Base-by-base conservation (phyloP, 2,113 vertebrate species). In the Lichenostomus cassidix region DNA sequence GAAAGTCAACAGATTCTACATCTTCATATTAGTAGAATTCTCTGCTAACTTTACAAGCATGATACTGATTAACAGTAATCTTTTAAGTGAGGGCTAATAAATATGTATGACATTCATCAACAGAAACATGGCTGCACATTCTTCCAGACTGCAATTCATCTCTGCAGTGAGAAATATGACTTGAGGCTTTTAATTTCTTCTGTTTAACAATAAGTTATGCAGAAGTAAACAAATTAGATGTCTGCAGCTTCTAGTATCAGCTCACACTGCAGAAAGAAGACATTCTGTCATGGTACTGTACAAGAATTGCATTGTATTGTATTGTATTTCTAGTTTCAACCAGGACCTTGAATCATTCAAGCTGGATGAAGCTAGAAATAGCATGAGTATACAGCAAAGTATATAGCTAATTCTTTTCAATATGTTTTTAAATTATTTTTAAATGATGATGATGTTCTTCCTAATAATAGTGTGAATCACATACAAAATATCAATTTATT, bases 131-230 rank as follows among this genome's bases (percentile, higher is more conserved):
- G 47, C 9, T 77, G 44, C 35, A 41, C 19, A 47, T 86, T 68
- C 35, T 87, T 81, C 22, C 25, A 71, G 68, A 74, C 20, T 88
- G 37, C 31, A 88, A 11, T 71, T 96, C 85, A 89, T 42, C 37
- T 74, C 74, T 78, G 71, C 65, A 74, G 71, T 29, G n/a, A 89
- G 25, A 81, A 88, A 29, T 60, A 58, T 6, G 11, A 90, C 73
- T 94, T 49, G 13, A 89, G 68, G 79, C 31, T 86, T 92, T 89
- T 76, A 75, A 93, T 88, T 93, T 75, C 60, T 92, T 81, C 64
- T 60, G 47, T 70, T 88, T 83, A 87, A 63, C 31, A 80, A 53
- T 83, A 86, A 87, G 63, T 68, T 90, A 94, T 64, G 79, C 13
- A 95, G 49, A 70, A 8, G 33, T 50, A 91, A 96, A 86, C 79